Evolutionary conservation across 2,797 vertebrate species (phyloP), one percentile per base, ranked within the genome.

Genomic region (Darevskia mixta): DNA sequence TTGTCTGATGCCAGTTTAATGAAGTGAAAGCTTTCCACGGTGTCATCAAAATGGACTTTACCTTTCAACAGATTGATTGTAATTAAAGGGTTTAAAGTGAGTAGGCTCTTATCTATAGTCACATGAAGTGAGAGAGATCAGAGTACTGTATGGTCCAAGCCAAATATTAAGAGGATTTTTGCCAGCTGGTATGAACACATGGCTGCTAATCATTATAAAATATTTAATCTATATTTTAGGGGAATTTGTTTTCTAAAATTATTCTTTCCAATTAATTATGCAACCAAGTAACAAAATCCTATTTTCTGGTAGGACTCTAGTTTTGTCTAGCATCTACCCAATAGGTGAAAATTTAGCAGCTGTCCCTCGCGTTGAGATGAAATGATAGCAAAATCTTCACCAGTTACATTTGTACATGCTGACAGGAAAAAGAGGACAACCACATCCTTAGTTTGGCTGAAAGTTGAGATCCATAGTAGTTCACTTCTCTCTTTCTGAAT

Each of bases 191-290:
- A 61, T 82, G 81, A 85, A 86, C 2, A 1, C 55, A 69, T 85
- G 75, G 79, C 71, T 76, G 0, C 81, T 85, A 32, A 58, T 81
- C n/a, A 35, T 85, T n/a, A 80, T 87, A 75, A 78, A 85, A 77
- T 35, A n/a, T 18, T 45, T 86, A 38, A 61, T 13, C 1, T 71
- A 20, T 23, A 27, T 88, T 69, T 86, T 32, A 66, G 18, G 76
- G 32, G 25, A 81, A 87, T 43, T 23, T 13, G 29, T 35, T 58
- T 72, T 80, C 71, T 35, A 41, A 82, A 87, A 25, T 38, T 27
- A 7, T 58, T 82, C 69, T 75, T 13, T 11, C 49, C 79, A 64
- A 73, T 87, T 82, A 87, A 81, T 75, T 81, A 82, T 73, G 6
- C 55, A 81, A 75, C 35, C 69, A 86, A 84, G 43, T 55, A n/a